phyloP scores from a whole-genome alignment of 2,888 invertebrate species.

The Pelosia muscerda region DNA sequence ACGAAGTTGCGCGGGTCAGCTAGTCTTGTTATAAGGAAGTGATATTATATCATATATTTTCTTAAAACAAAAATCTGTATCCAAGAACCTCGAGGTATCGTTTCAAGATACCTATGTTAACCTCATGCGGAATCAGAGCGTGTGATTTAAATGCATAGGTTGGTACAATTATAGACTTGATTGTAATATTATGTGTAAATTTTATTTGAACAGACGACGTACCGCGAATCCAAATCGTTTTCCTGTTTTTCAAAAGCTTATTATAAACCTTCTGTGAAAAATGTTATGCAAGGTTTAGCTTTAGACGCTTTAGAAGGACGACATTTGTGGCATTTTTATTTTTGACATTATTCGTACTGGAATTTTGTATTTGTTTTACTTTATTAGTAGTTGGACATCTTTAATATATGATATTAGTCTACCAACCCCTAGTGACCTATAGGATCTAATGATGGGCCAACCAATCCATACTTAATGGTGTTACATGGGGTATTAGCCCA shows the following conservation, averaged over 20 bases:
- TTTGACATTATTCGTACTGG: too few species aligned
- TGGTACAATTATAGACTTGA: slow-evolving; percentile 12
- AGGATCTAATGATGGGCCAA: slow-evolving; percentile 56
- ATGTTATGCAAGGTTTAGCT: too few species aligned
- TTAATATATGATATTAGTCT: too few species aligned
- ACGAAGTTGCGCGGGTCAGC: too few species aligned
- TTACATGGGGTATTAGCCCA: slow-evolving; percentile 50
- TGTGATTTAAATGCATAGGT: background rate
- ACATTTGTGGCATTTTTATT: too few species aligned
- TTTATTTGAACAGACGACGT: background rate
- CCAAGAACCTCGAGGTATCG: slow-evolving; percentile 13
- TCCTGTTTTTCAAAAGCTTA: too few species aligned
- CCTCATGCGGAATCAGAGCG: slow-evolving; percentile 22
- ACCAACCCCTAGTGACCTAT: background rate
- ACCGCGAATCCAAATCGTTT: too few species aligned
- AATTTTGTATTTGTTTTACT: too few species aligned
- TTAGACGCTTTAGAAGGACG: too few species aligned
- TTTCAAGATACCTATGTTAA: slow-evolving; percentile 5
- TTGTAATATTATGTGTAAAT: background rate
- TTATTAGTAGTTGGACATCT: too few species aligned
- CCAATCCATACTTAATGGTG: slow-evolving; percentile 66
- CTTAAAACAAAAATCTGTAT: background rate
- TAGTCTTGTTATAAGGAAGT: too few species aligned
- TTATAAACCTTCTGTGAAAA: too few species aligned
- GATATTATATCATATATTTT: background rate